Evolutionary conservation across 1,140 invertebrate genomes (phyloP).

Genomic region (Drosophila saltans): DNA sequence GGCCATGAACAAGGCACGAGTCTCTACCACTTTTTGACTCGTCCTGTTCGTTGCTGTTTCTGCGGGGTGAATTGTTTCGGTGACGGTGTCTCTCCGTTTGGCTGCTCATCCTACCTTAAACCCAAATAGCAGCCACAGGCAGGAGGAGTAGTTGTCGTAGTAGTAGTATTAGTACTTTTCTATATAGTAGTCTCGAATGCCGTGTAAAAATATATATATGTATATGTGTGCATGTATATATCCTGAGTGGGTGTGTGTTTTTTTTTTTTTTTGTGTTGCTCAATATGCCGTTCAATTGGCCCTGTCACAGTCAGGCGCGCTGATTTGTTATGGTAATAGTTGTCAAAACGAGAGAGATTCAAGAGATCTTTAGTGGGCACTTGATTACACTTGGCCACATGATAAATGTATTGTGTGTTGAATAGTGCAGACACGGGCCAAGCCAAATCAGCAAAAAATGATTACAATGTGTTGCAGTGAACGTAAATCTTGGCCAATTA

Average conservation of each 20-base stretch:
- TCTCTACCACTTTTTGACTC: conserved; percentile 6
- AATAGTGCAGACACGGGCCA: conserved; percentile 31
- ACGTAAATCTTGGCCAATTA: conserved; percentile 6
- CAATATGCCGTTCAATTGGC: conserved; percentile 69
- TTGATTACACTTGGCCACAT: conserved; percentile 73
- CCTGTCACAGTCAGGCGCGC: conserved; percentile 72
- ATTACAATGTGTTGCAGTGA: conserved; percentile 25
- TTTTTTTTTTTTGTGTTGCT: conserved; percentile 56
- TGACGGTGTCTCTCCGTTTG: conserved; percentile 38
- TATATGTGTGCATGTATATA: neutral
- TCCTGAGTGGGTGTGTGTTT: neutral
- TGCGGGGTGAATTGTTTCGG: conserved; percentile 37
- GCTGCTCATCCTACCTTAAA: conserved; percentile 10
- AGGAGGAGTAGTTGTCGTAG: neutral
- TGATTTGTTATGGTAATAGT: conserved; percentile 81
- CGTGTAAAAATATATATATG: conserved; percentile 62
- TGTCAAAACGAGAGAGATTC: conserved; percentile 73
- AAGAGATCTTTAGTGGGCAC: conserved; percentile 73
- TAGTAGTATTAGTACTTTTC: conserved; percentile 12
- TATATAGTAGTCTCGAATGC: conserved; percentile 40
- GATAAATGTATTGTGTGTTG: conserved; percentile 30
- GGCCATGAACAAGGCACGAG: conserved; percentile 36
- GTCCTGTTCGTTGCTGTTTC: conserved; percentile 23
- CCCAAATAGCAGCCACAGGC: conserved; percentile 6
- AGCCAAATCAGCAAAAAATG: conserved; percentile 19